Percentiles rank a stretch among this genome's conserved stretches.
phyloP scores from a whole-genome alignment of 2,113 vertebrate genomes.

The Lanius collurio region DNA sequence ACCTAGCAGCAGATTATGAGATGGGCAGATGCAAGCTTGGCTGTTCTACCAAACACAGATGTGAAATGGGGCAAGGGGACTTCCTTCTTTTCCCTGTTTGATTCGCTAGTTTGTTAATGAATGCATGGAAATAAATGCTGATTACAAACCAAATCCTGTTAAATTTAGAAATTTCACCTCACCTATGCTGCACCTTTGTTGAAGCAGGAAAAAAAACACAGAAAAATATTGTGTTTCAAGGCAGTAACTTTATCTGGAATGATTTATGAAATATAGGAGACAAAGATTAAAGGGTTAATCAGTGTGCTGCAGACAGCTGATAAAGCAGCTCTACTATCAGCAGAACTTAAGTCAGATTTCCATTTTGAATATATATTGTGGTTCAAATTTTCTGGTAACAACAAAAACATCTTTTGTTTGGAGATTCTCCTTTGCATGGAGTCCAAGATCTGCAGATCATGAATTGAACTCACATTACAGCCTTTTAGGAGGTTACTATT shows the following conservation, averaged over 20 bases:
- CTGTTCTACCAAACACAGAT: not conserved
- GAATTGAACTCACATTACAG: not conserved
- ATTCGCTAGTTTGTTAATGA: not conserved
- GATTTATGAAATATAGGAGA: not conserved
- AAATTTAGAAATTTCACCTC: not conserved
- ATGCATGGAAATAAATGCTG: not conserved
- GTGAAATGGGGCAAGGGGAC: not conserved
- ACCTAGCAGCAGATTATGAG: not conserved
- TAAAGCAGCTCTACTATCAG: not conserved
- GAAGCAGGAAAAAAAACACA: not conserved
- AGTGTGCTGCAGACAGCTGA: not conserved
- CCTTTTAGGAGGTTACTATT: not conserved
- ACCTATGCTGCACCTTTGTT: accelerated
- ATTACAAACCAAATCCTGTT: not conserved
- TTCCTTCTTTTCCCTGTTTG: not conserved
- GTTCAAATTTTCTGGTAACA: not conserved
- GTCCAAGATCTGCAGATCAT: not conserved
- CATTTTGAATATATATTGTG: not conserved
- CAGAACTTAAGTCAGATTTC: not conserved
- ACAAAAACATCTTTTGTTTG: not conserved
- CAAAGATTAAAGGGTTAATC: not conserved
- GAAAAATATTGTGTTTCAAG: not conserved
- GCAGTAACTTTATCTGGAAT: not conserved
- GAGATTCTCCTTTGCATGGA: not conserved
- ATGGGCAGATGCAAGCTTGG: not conserved